Evolutionary conservation across 2,113 vertebrate species (phyloP), one percentile per base, ranked within the genome.

Genomic region (Pagrus major): DNA sequence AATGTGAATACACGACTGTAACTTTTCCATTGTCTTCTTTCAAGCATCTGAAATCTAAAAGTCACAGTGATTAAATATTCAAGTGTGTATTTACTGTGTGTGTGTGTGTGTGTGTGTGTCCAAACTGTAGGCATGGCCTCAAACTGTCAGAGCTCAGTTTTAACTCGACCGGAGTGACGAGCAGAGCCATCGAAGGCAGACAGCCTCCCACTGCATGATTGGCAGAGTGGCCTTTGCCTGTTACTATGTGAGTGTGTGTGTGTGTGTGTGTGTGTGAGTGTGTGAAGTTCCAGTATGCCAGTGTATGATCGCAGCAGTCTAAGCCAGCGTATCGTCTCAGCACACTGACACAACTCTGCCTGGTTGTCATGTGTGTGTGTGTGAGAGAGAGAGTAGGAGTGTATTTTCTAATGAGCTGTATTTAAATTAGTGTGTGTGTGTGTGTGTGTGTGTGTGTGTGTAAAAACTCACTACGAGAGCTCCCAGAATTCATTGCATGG

Each of bases 101-200:
- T 27, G 58, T 63, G 77, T 52, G 42, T 63, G 37, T 61, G 67
- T 64, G 59, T 64, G 58, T 46, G 78, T 37, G 80, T 71, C 75
- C 72, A 70, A 61, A 70, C 77, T 59, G 52, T 47, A 61, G 47
- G 37, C 63, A 1, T 88, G 88, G 76, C 86, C 89, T 88, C 76
- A 90, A 90, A 90, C 89, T 90, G 89, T 90, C 89, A 87, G 73
- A 65, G 73, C 76, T 73, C 73, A 81, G 79, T 14, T 87, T 83
- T 81, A 90, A 90, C 79, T 88, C 72, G 39, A 85, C 76, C 64
- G 4, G 81, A 85, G 84, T 83, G 89, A 90, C 65, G 46, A 80
- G 82, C 79, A 6, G 66, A 66, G 75, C 39, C 83, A 79, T 73
- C 66, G 33, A 55, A 54, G 54, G 55, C 78, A 65, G 89, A 85